Evolutionary conservation across 2,888 invertebrate genomes (phyloP).

Genomic region (Meteorus cinctellus): DNA sequence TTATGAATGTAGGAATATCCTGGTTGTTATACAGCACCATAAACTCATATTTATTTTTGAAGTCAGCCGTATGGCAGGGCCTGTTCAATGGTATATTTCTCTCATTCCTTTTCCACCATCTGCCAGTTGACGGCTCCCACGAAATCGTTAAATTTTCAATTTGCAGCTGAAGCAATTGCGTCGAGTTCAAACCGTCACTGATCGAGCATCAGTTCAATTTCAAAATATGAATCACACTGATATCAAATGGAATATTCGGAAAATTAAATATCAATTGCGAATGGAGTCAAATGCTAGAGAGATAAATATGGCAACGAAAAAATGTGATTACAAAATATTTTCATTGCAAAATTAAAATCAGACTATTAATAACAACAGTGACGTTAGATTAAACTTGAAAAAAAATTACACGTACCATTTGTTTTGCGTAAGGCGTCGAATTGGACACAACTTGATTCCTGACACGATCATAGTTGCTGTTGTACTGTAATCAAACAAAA

Average conservation of each 20-base stretch:
- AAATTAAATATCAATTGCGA: too few species aligned
- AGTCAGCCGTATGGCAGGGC: conserved; percentile 38
- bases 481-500: conserved; percentile 67
- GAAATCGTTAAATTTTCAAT: conserved; percentile 61
- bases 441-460: conserved; percentile 43
- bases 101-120: conserved; percentile 14
- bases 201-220: not conserved
- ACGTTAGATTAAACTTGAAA: not conserved
- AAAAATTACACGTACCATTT: conserved; percentile 20
- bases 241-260: too few species aligned
- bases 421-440: conserved; percentile 29
- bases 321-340: not conserved
- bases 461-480: conserved; percentile 67
- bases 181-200: not conserved
- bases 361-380: not conserved
- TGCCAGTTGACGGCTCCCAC: conserved; percentile 31
- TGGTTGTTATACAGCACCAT: conserved; percentile 61
- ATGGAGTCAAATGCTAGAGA: too few species aligned
- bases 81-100: conserved; percentile 22
- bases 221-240: conserved; percentile 5
- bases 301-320: not conserved
- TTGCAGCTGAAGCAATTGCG: conserved; percentile 43
- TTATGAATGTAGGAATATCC: conserved; percentile 27
- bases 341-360: not conserved
- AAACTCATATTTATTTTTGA: conserved; percentile 67